Evolutionary conservation across 2,797 vertebrate genomes (phyloP), one percentile per base, ranked within the genome.

Genomic region (Melanotaenia maccullochi): DNA sequence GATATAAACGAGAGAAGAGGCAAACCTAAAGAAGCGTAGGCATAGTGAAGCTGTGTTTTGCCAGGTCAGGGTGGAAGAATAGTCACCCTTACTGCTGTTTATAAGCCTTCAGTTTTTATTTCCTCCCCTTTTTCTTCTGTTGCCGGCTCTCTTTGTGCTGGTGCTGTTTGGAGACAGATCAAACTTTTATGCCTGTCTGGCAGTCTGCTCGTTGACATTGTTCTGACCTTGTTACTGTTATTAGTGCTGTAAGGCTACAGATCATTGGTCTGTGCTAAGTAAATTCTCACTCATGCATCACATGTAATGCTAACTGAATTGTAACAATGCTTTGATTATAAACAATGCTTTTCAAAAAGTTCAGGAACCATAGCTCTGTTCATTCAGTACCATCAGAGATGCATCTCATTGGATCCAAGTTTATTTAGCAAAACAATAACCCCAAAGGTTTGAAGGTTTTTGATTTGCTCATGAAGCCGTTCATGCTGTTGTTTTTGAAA

Each of bases 221-320:
- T 58, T 84, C 71, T 87, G 75, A 88, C 86, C 77, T 76, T 82
- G 79, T 89, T 89, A 68, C 61, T 62, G 76, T 76, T 79, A 62
- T 80, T 73, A 64, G 49, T 73, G 71, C 77, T 84, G 78, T 75
- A 84, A 59, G 18, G 59, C 49, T 85, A 86, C 76, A 77, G 49
- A 68, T 63, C 59, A 64, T 84, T 80, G 71, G 47, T 83, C 42
- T 72, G 42, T 68, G 49, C 61, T 65, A 73, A 85, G 79, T 68
- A 76, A 83, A 82, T 65, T 4, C 32, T 66, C 36, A 55, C 14
- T 57, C 60, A 79, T 78, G 60, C 90, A 81, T 85, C 78, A 73
- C 47, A 60, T 84, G 65, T 9, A 83, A 78, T 24, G 42, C 38
- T 76, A 42, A 18, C 36, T 33, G 51, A 52, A 33, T 18, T 20